Evolutionary conservation across 2,797 vertebrate species (phyloP), one percentile per base, ranked within the genome.

Genomic region (Podargus strigoides): DNA sequence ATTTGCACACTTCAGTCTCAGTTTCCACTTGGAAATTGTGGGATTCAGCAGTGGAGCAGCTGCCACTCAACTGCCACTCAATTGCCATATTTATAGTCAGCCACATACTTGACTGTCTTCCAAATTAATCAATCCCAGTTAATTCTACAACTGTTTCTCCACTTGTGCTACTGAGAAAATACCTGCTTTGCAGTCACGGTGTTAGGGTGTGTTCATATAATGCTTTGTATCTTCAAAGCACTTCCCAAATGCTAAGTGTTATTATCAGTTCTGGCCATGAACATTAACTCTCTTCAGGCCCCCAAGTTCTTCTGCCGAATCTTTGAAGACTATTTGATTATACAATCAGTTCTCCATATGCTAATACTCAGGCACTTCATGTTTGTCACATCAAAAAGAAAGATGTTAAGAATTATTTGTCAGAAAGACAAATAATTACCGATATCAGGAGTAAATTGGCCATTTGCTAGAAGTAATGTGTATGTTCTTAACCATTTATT

Each of bases 301-400:
- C 91, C 95, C 89, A 82, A 63, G 74, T 89, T 92, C 75, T 85
- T 91, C 94, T 9, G 39, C 87, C 80, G 87, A 19, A 94, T 55
- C 97, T 97, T 97, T 96, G 94, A 97, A 96, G 96, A 91, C 55
- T 87, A 97, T 96, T 97, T 93, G 88, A 97, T 97, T 97, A 97
- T 85, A 70, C 87, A 72, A 87, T 87, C 92, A 93, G 85, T 68
- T 89, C 93, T 85, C 95, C 96, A 95, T 90, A 64, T 95, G 92
- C 91, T 88, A 91, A 91, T 44, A 79, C 95, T 97, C 96, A 96
- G 81, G 80, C 89, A 80, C 90, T 81, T 50, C 4, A 6, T 28
- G 64, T 32, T 37, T 94, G 96, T 85, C 96, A 96, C 95, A 96
- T 96, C 96, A 96, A 96, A 97, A 92, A 88, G 88, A 44, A 83